A percentile compares a stretch with the other conserved stretches of the same genome.
Evolutionary conservation across 2,113 vertebrate species (phyloP).

Genomic region (Aegypius monachus): DNA sequence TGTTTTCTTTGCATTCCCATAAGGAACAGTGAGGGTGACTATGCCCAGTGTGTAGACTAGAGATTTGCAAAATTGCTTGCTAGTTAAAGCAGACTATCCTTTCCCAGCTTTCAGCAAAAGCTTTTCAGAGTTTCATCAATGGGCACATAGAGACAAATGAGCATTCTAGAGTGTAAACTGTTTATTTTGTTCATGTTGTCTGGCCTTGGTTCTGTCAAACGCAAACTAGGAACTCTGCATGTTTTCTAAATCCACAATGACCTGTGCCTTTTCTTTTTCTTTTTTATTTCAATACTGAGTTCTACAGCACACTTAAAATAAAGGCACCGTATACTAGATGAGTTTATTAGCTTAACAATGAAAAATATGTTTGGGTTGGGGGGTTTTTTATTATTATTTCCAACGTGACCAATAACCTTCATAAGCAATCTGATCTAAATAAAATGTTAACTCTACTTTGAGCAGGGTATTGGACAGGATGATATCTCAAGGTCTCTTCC

Average conservation of each 20-base stretch:
- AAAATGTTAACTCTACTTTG: background rate
- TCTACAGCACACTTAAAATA: background rate
- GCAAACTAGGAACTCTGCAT: background rate
- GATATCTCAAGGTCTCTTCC: background rate
- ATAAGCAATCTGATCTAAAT: background rate
- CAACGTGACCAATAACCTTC: background rate
- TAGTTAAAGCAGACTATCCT: background rate
- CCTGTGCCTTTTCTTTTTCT: background rate
- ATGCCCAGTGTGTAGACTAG: background rate
- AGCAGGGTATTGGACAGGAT: background rate
- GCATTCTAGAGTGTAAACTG: background rate
- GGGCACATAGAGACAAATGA: background rate
- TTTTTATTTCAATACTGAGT: background rate
- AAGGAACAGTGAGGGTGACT: background rate
- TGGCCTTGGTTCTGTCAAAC: background rate
- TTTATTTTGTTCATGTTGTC: background rate
- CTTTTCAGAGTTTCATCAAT: background rate
- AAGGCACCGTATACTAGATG: background rate
- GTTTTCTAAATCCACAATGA: background rate
- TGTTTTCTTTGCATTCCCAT: background rate
- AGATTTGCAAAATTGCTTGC: background rate
- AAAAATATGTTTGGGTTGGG: background rate
- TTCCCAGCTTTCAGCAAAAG: background rate
- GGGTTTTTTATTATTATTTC: background rate
- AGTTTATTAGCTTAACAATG: background rate